A percentile compares a stretch with the other conserved stretches of the same genome.
Evolutionary conservation across 92 coral and sea anemone genomes (phyloP).

Genomic region (Palythoa caribaeorum): DNA sequence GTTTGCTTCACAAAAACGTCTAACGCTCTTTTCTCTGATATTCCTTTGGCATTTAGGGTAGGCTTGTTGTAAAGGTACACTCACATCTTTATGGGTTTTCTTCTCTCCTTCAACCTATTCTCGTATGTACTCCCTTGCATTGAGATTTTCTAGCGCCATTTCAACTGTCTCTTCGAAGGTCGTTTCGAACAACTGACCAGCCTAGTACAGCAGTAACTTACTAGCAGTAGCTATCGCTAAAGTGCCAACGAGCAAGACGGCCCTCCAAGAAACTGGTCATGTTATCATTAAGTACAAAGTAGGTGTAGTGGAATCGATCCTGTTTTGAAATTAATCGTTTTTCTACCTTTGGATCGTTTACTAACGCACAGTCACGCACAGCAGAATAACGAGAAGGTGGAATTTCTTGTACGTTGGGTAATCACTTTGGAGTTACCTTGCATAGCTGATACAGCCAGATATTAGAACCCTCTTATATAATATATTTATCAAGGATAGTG

Average conservation of each 20-base stretch:
- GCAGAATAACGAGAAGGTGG: slow-evolving; percentile 38
- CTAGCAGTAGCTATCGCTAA: no score
- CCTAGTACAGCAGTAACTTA: slow-evolving; percentile 26
- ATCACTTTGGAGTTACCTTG: slow-evolving; percentile 45
- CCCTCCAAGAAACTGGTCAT: no score
- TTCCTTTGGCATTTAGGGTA: slow-evolving; percentile 22
- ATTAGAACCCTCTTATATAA: slow-evolving; percentile 40
- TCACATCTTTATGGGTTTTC: slow-evolving; percentile 48
- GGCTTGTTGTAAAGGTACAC: slow-evolving; percentile 12
- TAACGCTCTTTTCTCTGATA: slow-evolving; percentile 31
- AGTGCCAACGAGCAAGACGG: no score
- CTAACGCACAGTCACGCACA: slow-evolving; percentile 37
- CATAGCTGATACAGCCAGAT: slow-evolving; percentile 43
- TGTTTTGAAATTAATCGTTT: slow-evolving; percentile 18
- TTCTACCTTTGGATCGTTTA: slow-evolving; percentile 1
- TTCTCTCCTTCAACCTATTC: slow-evolving; percentile 29
- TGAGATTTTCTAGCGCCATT: slow-evolving; percentile 41
- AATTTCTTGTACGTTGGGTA: slow-evolving; percentile 27
- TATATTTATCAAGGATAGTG: slow-evolving; percentile 23
- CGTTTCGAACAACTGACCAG: slow-evolving; percentile 22
- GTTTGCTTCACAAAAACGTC: slow-evolving; percentile 30
- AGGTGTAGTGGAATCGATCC: slow-evolving; percentile 25
- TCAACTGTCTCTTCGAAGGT: not conserved
- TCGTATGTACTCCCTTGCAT: not conserved
- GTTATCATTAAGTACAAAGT: not conserved